These are phyloP conservation scores for Rhagophthalmus giganteus DNA, from an alignment of 2,888 invertebrate genomes.

Conservation along the genomic window DNA sequence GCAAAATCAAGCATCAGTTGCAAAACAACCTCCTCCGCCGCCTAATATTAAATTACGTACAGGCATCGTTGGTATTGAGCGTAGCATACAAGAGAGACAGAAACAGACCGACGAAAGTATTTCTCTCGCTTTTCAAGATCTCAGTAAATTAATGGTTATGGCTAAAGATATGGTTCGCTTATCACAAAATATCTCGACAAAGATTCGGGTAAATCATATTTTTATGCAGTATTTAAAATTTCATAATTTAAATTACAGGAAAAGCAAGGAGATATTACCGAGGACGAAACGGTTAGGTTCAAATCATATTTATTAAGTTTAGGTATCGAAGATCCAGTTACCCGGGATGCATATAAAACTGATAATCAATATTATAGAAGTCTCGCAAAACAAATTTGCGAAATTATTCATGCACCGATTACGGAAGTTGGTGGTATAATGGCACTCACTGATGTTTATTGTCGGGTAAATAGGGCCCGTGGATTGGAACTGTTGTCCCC, in stretches of 20 bases:
- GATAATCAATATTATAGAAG: constrained; percentile 83
- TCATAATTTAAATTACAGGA: constrained; percentile 61
- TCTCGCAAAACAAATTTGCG: constrained; percentile 83
- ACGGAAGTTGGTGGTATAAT: constrained; percentile 94
- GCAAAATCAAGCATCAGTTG: constrained; percentile 39
- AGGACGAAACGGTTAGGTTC: constrained; percentile 95
- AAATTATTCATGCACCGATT: constrained; percentile 78
- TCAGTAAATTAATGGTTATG: constrained; percentile 90
- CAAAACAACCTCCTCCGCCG: constrained; percentile 40
- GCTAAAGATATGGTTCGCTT: constrained; percentile 97
- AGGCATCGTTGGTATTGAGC: constrained; percentile 96
- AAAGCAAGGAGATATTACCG: constrained; percentile 92
- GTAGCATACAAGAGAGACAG: constrained; percentile 86
- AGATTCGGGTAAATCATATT: constrained; percentile 69
- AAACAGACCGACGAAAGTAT: constrained; percentile 91
- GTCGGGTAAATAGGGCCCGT: constrained; percentile 93
- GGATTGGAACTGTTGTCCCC: constrained; percentile 95
- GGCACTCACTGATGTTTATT: constrained; percentile 95
- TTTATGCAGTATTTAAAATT: background rate
- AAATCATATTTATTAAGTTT: constrained; percentile 95
- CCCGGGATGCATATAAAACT: constrained; percentile 84
- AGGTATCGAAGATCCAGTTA: constrained; percentile 98
- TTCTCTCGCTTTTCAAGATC: constrained; percentile 91
- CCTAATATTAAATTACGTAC: constrained; percentile 71
- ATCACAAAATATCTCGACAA: constrained; percentile 88